Evolutionary conservation across 2,113 vertebrate species (phyloP).

Genomic region (Megaceryle torquata): DNA sequence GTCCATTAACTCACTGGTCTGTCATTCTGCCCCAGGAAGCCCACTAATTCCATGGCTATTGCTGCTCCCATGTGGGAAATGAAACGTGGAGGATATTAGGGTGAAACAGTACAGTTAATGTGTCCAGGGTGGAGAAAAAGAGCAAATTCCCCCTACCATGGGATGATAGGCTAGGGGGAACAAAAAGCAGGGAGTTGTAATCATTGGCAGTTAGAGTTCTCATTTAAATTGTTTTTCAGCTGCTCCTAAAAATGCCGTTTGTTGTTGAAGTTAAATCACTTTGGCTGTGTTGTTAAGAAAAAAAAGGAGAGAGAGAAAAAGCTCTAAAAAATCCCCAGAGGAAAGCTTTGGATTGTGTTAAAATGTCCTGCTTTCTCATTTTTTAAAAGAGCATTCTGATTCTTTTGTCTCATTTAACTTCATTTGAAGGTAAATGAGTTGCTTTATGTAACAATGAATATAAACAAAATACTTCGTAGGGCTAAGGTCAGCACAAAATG

Average conservation of each 20-base stretch:
- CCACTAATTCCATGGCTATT: not conserved
- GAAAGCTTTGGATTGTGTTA: not conserved
- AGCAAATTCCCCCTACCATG: not conserved
- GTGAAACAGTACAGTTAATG: not conserved
- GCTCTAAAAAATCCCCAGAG: not conserved
- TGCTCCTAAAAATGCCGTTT: not conserved
- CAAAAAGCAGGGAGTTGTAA: not conserved
- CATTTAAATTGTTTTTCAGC: constrained; percentile 13
- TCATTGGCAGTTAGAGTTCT: not conserved
- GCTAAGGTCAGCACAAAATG: not conserved
- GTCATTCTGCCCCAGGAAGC: not conserved
- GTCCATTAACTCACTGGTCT: not conserved
- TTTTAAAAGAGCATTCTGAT: not conserved
- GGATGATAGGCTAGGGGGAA: not conserved
- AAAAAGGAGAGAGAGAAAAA: not conserved
- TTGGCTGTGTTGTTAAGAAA: not conserved
- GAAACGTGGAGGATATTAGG: not conserved
- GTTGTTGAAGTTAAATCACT: constrained; percentile 19
- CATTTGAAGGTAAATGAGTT: constrained; percentile 31
- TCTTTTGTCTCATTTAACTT: constrained; percentile 8
- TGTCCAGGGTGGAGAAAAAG: not conserved
- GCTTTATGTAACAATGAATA: not conserved
- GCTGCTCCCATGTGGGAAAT: not conserved
- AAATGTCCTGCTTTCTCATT: not conserved
- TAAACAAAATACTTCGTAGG: not conserved